Percentiles rank a stretch among this genome's conserved stretches.
Evolutionary conservation across 2,113 vertebrate genomes (phyloP).

Genomic region (Sterna hirundo): DNA sequence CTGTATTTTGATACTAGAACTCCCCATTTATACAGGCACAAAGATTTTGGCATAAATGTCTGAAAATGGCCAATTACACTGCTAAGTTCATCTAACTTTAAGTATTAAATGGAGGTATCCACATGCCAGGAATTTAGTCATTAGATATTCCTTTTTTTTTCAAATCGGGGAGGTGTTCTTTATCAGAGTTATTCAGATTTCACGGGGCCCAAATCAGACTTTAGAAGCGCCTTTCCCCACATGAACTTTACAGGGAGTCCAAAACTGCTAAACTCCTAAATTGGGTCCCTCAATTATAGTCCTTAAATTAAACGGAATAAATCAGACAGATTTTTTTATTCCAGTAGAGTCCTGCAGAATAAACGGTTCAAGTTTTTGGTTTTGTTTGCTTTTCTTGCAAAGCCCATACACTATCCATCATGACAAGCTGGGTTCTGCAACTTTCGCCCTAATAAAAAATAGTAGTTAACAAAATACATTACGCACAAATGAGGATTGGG

Average conservation of each 20-base stretch:
- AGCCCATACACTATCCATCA: background rate
- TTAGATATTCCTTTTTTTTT: background rate
- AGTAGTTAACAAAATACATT: background rate
- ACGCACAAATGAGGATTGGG: background rate
- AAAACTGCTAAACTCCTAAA: background rate
- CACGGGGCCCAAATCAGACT: background rate
- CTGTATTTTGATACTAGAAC: background rate
- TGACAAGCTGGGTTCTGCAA: background rate
- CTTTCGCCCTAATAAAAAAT: background rate
- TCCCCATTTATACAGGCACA: background rate
- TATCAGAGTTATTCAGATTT: background rate
- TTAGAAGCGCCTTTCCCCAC: background rate
- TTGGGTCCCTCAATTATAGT: background rate
- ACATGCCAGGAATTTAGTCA: background rate
- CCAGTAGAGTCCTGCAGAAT: background rate
- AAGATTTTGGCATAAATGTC: background rate
- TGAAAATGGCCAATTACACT: background rate
- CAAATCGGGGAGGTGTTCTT: background rate
- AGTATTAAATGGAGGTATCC: background rate
- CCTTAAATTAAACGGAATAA: constrained; percentile 13
- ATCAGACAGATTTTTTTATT: background rate
- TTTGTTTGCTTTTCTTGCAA: background rate
- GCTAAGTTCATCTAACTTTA: background rate
- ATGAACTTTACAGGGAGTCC: background rate
- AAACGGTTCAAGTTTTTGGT: background rate